These are phyloP conservation scores for Bufo bufo DNA, from an alignment of 2,113 vertebrate genomes.

Conservation along the genomic window DNA sequence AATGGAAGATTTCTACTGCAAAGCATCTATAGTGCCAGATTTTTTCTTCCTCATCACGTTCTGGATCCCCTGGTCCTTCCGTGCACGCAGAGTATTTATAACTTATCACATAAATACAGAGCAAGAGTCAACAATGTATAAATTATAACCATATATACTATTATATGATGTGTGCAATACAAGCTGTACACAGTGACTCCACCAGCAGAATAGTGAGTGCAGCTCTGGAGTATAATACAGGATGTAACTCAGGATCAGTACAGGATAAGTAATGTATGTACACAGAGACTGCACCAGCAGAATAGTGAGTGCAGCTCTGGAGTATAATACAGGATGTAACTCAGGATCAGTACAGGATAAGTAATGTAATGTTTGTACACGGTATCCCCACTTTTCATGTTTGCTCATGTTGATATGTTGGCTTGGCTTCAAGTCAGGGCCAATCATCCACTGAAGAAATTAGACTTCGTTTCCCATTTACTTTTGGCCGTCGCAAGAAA, in stretches of 20 bases:
- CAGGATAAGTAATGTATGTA: too few species aligned
- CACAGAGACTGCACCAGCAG: not conserved
- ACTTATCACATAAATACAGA: too few species aligned
- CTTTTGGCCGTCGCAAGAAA: not conserved
- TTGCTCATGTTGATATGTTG: not conserved
- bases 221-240: not conserved
- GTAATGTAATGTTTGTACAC: too few species aligned
- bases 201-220: not conserved
- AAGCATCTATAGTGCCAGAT: too few species aligned
- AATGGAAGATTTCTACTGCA: too few species aligned
- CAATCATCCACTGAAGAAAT: not conserved
- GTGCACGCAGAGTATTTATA: too few species aligned
- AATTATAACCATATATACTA: too few species aligned
- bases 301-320: not conserved
- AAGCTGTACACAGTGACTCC: not conserved
- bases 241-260: not conserved
- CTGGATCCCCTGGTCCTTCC: too few species aligned
- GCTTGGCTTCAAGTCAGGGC: not conserved
- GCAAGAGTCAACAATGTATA: too few species aligned
- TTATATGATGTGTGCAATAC: not conserved
- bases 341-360: not conserved
- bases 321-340: not conserved
- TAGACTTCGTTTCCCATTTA: not conserved
- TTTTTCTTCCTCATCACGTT: too few species aligned
- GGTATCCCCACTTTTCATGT: too few species aligned